A percentile compares a stretch with the other conserved stretches of the same genome.
Conservation (phyloP, 2,888 invertebrate species). For the Dolichopus griseipennis region DNA sequence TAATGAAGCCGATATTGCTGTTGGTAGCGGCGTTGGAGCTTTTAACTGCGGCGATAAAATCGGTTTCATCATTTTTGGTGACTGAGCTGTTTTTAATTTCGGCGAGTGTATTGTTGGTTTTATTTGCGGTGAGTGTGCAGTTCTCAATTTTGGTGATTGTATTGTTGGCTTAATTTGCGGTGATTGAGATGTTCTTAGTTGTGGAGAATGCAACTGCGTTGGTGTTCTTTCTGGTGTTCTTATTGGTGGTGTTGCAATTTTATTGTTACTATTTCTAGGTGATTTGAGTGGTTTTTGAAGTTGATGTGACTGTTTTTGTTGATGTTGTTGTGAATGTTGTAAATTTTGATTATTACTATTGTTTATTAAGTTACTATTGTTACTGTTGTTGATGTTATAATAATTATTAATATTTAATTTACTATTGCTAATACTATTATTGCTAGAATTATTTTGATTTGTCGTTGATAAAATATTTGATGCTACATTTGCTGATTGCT, state of each 20-base stretch:
- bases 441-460: constrained; percentile 20
- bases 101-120: neutral
- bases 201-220: constrained; percentile 28
- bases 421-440: constrained; percentile 19
- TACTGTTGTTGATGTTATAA: constrained; percentile 7
- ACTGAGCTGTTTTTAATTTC: neutral
- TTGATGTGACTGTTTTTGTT: constrained; percentile 17
- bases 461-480: neutral
- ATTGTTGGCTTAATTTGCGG: constrained; percentile 25
- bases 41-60: constrained; percentile 17
- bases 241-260: constrained; percentile 16
- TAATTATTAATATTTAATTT: neutral
- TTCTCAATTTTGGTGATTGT: constrained; percentile 17
- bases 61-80: neutral
- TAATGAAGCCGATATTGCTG: constrained; percentile 22
- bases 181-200: constrained; percentile 15
- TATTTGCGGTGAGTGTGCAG: constrained; percentile 16
- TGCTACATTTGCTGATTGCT: neutral
- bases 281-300: constrained; percentile 12
- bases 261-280: constrained; percentile 14
- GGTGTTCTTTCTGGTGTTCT: constrained; percentile 21
- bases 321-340: constrained; percentile 20
- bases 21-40: constrained; percentile 21
- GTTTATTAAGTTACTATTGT: constrained; percentile 14
- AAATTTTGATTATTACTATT: constrained; percentile 15